Evolutionary conservation across 2,888 invertebrate genomes (phyloP), one percentile per base, ranked within the genome.

Genomic region (Meliscaeva auricollis): DNA sequence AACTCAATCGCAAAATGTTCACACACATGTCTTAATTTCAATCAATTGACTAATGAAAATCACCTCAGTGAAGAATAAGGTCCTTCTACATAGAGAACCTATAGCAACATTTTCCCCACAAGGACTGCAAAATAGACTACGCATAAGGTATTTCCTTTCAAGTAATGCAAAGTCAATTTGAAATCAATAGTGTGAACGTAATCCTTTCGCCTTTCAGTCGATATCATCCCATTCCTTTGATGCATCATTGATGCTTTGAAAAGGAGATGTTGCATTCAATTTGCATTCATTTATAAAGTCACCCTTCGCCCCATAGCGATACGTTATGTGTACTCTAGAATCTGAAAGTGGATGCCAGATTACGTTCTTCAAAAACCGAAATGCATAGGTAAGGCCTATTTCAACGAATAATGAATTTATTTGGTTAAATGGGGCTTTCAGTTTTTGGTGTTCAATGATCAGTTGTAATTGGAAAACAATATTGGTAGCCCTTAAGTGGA

Each of bases 181-280:
- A 92, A 92, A 91, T 91, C 91, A 91, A 91, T 91, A 91, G 92
- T 90, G 91, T 91, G 92, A 91, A 90, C 90, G 90, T 91, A 92
- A 91, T 91, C 90, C 90, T 89, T 89, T 90, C 90, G 72, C 73
- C 76, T 72, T 68, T 66, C 76, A 73, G 72, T 72, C 50, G 62
- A 72, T 70, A 58, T 54, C 35, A 8, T 56, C 41, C 20, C 76
- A 70, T 69, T 35, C 20, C 62, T 26, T 50, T 7, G 26, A 60
- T 44, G 66, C 44, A 26, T 70, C 11, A 68, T 30, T 52, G 41
- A 32, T 70, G 15, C 48, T 30, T 32, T 54, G 9, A 54, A 69
- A 54, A 38, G 60, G 62, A 72, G 44, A 48, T 32, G 64, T 17
- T 82, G 70, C 82, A 77, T 38, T 68, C 22, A 54, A 35, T 73